phyloP scores from a whole-genome alignment of 2,113 vertebrate genomes.

The Cyprinodon brontotheroides region DNA sequence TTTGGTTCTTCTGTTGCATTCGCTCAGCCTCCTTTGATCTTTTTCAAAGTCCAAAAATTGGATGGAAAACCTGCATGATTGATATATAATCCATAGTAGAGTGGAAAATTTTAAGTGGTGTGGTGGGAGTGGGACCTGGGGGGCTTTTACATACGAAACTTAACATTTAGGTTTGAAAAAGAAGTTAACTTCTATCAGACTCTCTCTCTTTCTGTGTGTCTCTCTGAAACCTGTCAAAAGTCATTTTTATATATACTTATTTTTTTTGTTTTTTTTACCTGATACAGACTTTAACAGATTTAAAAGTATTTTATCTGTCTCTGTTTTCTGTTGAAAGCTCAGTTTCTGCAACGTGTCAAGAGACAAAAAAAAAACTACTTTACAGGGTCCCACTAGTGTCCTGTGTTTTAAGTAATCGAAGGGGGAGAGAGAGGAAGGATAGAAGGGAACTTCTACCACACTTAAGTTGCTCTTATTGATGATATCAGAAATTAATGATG shows the following conservation, averaged over 20 bases:
- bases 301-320: conserved; percentile 29
- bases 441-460: conserved; percentile 67
- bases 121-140: conserved; percentile 51
- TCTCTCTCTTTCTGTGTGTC: conserved; percentile 53
- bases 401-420: conserved; percentile 23
- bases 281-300: conserved; percentile 20
- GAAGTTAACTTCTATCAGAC: conserved; percentile 72
- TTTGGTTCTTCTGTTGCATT: conserved; percentile 83
- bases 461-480: conserved; percentile 73
- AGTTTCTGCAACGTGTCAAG: conserved; percentile 24
- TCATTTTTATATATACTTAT: conserved; percentile 2
- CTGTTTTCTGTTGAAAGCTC: conserved; percentile 20
- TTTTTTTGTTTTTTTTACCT: conserved; percentile 14
- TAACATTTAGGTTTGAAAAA: conserved; percentile 68
- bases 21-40: conserved; percentile 79
- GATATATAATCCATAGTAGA: conserved; percentile 76
- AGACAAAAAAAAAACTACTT: conserved; percentile 2
- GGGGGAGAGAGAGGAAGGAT: conserved; percentile 46
- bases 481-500: conserved; percentile 74
- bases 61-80: conserved; percentile 83
- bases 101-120: conserved; percentile 69
- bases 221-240: conserved; percentile 41
- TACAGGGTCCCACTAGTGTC: conserved; percentile 29
- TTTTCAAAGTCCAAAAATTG: conserved; percentile 73
- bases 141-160: conserved; percentile 67